Conservation (phyloP, 2,888 invertebrate species). For the Penaeus monodon region DNA sequence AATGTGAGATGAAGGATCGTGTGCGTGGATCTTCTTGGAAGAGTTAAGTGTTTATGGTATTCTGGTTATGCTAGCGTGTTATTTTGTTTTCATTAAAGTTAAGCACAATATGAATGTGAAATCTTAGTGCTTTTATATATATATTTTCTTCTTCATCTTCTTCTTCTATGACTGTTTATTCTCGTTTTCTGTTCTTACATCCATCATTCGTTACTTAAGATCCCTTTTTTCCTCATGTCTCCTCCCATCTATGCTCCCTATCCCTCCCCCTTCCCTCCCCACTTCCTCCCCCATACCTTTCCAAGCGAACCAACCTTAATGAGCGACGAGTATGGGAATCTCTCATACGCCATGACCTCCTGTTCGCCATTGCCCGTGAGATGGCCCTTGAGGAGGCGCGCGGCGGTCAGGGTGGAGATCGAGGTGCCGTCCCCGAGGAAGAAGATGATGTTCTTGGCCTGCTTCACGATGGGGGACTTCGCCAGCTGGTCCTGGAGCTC, state of each 20-base stretch:
- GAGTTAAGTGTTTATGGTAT: no score
- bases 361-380: constrained; percentile 78
- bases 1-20: no score
- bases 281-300: neutral
- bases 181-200: no score
- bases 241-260: neutral
- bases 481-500: constrained; percentile 53
- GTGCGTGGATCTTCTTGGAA: no score
- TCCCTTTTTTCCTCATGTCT: constrained; percentile 3
- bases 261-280: neutral
- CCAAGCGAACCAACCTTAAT: constrained; percentile 76
- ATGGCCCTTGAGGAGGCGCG: constrained; percentile 81
- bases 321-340: constrained; percentile 81
- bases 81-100: no score
- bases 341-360: constrained; percentile 79
- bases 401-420: constrained; percentile 82
- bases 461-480: constrained; percentile 65
- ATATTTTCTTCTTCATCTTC: no score
- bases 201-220: neutral
- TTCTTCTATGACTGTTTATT: no score
- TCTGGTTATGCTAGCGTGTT: no score
- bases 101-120: no score
- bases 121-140: no score
- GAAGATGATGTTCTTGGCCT: constrained; percentile 79
- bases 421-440: constrained; percentile 93